Percentiles rank a stretch among this genome's conserved stretches.
These are phyloP conservation scores for Tachystola acroxantha DNA, from an alignment of 2,888 invertebrate genomes.

Conservation along the genomic window DNA sequence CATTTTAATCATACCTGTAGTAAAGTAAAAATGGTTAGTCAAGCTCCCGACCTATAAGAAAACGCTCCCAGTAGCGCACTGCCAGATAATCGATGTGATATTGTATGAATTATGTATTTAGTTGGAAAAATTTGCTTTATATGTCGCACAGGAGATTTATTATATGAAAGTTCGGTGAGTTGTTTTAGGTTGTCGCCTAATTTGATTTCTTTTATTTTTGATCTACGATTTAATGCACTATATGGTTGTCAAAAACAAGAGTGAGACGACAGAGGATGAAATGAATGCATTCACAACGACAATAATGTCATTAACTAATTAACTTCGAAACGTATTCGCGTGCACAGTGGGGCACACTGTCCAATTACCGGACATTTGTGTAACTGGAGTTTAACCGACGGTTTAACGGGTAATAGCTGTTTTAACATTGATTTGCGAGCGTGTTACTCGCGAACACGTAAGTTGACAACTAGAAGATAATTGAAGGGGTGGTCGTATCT, in stretches of 20 bases:
- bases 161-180: not conserved
- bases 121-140: constrained; percentile 46
- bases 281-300: no score
- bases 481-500: not conserved
- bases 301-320: constrained; percentile 11
- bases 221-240: no score
- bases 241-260: no score
- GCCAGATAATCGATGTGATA: constrained; percentile 40
- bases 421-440: constrained; percentile 11
- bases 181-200: not conserved
- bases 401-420: constrained; percentile 4
- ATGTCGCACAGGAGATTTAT: constrained; percentile 1
- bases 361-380: constrained; percentile 9
- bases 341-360: constrained; percentile 8
- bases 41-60: constrained; percentile 21
- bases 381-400: constrained; percentile 4
- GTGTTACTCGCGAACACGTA: constrained; percentile 1
- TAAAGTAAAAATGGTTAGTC: no score
- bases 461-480: constrained; percentile 2
- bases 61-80: constrained; percentile 27
- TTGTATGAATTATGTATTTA: constrained; percentile 66
- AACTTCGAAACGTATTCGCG: constrained; percentile 8
- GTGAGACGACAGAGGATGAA: no score
- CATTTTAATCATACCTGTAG: no score
- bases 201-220: not conserved